Evolutionary conservation across 2,113 vertebrate species (phyloP).

Genomic region (Peromyscus californicus): DNA sequence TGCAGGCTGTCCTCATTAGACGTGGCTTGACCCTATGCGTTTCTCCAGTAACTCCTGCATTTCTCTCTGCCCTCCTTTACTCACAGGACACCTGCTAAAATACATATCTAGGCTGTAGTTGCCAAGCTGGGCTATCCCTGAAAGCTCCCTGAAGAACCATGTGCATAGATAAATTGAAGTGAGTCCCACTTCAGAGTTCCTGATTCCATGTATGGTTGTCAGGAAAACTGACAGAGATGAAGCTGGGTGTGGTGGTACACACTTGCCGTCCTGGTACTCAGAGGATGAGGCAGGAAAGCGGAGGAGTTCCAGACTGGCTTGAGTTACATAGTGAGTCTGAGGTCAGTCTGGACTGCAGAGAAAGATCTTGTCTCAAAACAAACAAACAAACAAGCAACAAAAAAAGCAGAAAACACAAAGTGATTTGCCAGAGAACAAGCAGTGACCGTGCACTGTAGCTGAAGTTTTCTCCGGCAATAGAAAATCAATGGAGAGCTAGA

Average conservation of each 20-base stretch:
- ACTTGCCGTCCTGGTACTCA: accelerated
- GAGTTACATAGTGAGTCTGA: neutral
- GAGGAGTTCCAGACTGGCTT: neutral
- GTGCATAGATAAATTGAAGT: neutral
- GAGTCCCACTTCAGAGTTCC: neutral
- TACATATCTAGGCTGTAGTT: neutral
- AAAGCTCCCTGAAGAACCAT: neutral
- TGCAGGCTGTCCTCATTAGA: neutral
- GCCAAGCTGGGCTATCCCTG: no score
- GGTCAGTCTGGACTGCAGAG: neutral
- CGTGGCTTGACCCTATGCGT: neutral
- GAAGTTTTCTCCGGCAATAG: no score
- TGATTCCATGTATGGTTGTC: neutral
- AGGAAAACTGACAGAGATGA: neutral
- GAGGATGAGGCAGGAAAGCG: neutral
- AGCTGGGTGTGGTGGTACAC: neutral
- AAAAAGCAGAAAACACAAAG: neutral
- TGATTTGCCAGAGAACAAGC: neutral
- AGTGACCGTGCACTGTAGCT: no score
- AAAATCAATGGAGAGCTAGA: no score
- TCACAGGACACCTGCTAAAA: neutral
- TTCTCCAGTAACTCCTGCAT: neutral
- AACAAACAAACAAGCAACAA: neutral
- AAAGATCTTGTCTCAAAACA: neutral
- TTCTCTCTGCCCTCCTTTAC: neutral